Conservation (phyloP, 2,113 vertebrate species). For the Theristicus caerulescens region DNA sequence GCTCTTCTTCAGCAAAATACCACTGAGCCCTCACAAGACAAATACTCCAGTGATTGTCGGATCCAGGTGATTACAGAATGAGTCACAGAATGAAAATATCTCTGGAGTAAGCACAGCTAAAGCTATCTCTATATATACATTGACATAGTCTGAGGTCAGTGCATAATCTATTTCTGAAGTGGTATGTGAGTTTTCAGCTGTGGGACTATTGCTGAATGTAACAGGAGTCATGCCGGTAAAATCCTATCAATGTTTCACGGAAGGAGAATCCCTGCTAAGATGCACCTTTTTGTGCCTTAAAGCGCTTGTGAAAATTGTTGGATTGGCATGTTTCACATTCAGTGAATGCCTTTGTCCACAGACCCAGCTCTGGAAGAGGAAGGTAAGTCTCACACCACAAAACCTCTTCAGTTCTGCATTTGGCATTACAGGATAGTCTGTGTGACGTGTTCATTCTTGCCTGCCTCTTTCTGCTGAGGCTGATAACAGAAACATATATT, state of each 20-base stretch:
- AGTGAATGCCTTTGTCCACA: not conserved
- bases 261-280: conserved; percentile 1
- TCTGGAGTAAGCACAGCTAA: not conserved
- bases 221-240: not conserved
- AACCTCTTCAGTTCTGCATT: conserved; percentile 9
- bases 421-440: not conserved
- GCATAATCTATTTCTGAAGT: not conserved
- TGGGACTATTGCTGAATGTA: not conserved
- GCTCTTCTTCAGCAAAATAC: not conserved
- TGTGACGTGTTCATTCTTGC: not conserved
- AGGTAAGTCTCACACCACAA: not conserved
- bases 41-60: not conserved
- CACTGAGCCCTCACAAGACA: not conserved
- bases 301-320: not conserved
- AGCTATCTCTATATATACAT: not conserved
- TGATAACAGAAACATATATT: conserved; percentile 33
- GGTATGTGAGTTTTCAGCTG: not conserved
- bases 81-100: not conserved
- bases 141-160: not conserved
- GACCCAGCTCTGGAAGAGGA: not conserved
- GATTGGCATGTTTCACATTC: not conserved
- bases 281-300: not conserved
- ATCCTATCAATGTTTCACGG: not conserved
- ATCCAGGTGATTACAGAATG: not conserved
- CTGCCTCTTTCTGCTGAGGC: conserved; percentile 10